Conservation (phyloP, 2,797 vertebrate genomes). For the Lagorchestes hirsutus region DNA sequence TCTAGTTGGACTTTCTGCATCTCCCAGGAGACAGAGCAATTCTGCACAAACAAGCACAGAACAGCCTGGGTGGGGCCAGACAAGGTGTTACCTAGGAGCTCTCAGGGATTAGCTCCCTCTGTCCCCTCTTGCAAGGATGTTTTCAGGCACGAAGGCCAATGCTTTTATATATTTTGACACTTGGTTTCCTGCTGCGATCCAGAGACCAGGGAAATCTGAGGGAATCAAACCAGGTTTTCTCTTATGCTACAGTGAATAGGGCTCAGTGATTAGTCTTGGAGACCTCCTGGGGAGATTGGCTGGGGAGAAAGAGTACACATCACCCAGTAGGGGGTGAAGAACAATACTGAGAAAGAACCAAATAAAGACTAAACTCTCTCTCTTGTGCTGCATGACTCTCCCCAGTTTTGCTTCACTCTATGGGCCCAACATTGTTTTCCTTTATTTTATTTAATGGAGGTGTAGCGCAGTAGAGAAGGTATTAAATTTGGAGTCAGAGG, state of each 20-base stretch:
- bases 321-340: not conserved
- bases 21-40: not conserved
- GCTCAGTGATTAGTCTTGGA: not conserved
- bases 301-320: conserved; percentile 1
- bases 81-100: not conserved
- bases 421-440: not conserved
- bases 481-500: not conserved
- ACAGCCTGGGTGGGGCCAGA: not conserved
- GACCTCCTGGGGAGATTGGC: not conserved
- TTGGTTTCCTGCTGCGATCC: not conserved
- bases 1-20: not conserved
- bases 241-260: not conserved
- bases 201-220: not conserved
- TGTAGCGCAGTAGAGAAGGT: not conserved
- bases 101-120: not conserved
- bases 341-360: not conserved
- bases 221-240: not conserved
- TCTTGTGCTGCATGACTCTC: not conserved
- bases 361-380: not conserved
- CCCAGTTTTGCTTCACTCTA: not conserved
- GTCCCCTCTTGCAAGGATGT: not conserved
- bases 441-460: not conserved
- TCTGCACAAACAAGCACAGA: not conserved
- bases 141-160: not conserved
- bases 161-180: not conserved